Evolutionary conservation across 1,140 invertebrate species (phyloP), one percentile per base, ranked within the genome.

Genomic region (Pseudomyrmex concolor): DNA sequence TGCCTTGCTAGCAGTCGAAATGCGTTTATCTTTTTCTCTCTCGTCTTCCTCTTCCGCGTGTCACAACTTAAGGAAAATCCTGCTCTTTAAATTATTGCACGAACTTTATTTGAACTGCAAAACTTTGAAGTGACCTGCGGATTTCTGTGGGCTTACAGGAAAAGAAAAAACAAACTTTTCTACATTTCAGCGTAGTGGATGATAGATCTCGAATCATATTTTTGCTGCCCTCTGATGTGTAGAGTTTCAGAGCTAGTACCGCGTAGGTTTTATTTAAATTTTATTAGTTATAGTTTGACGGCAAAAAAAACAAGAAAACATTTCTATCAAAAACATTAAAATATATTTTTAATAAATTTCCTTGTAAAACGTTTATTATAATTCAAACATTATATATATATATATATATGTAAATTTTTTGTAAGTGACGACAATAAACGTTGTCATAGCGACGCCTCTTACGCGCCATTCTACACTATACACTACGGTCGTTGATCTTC

Each of bases 401-500:
- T 7, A 34, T 7, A 34, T 34, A 7, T 34, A 34, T 34, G 0
- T 34, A 19, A 57, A 59, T 54, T 71, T 45, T 59, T 13, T 25
- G 34, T 10, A 17, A 19, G n/a, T 64, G 17, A 59, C 15, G 64
- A 59, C 22, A 15, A 68, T 19, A 48, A 50, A 45, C 10, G 15
- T 12, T 43, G 12, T 70, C 51, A 12, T 25, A 51, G 13, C 15
- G 54, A 22, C 43, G 43, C 15, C 43, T 34, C 72, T 64, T 22
- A 19, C 60, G n/a, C 64, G 34, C 48, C 60, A 54, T 60, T 72
- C 12, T 25, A 74, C 19, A 73, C 54, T 57, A 54, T 25, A 74
- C 19, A 73, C 54, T 57, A 54, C n/a, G 84, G 88, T 88, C 86
- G 86, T 89, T 89, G 86, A 89, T 86, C 86, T 66, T 74, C 50